These are phyloP conservation scores for Gandaritis pyraliata DNA, from an alignment of 2,888 invertebrate genomes.

Conservation along the genomic window DNA sequence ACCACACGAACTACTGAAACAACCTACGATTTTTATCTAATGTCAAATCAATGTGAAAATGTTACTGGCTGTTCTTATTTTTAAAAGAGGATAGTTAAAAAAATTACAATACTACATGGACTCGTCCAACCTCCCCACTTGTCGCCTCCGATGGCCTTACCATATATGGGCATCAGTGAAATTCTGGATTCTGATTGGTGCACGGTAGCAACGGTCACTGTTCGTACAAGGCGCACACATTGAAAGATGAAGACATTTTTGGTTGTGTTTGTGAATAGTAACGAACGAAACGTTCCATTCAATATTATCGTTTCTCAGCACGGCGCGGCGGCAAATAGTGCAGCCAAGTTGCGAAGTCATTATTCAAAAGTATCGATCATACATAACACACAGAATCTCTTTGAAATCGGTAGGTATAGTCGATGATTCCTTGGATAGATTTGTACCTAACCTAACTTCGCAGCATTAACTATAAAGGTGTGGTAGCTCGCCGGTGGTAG, in stretches of 20 bases:
- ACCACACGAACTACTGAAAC: constrained; percentile 54
- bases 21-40: constrained; percentile 53
- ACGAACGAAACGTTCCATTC: constrained; percentile 67
- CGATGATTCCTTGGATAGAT: no score
- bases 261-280: constrained; percentile 55
- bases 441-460: no score
- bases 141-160: constrained; percentile 87
- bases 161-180: constrained; percentile 93
- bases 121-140: constrained; percentile 79
- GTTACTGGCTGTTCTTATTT: constrained; percentile 34
- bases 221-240: constrained; percentile 63
- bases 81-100: constrained; percentile 40
- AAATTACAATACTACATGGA: constrained; percentile 61
- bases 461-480: not conserved
- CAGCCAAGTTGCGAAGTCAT: constrained; percentile 46
- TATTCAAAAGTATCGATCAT: constrained; percentile 31
- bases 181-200: constrained; percentile 87
- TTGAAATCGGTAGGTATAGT: not conserved
- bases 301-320: constrained; percentile 47
- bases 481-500: not conserved
- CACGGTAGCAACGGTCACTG: constrained; percentile 78
- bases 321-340: constrained; percentile 47
- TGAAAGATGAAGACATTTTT: constrained; percentile 49
- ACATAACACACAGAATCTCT: not conserved
- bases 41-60: constrained; percentile 46